Conservation (phyloP, 2,113 vertebrate genomes). For the Gymnarchus niloticus region DNA sequence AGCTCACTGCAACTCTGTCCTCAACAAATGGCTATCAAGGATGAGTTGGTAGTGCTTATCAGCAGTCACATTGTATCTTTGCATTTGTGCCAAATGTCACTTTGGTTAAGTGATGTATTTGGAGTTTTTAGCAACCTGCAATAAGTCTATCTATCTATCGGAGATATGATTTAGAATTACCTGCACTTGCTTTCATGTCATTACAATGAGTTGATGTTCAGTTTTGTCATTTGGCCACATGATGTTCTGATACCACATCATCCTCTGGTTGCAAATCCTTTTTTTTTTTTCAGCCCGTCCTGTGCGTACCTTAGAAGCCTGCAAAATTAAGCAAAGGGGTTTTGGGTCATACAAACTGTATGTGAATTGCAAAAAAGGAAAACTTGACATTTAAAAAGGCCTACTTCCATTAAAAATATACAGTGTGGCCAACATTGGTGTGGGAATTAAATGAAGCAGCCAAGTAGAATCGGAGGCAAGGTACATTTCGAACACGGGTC, state of each 20-base stretch:
- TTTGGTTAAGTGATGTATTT: neutral
- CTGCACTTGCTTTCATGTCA: neutral
- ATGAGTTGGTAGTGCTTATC: too few species aligned
- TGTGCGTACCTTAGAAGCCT: neutral
- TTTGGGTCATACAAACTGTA: neutral
- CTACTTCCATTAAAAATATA: neutral
- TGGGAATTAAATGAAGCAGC: neutral
- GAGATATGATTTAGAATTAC: neutral
- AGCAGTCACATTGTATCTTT: too few species aligned
- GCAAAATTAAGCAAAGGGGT: neutral
- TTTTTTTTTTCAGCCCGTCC: neutral
- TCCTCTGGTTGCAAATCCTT: neutral
- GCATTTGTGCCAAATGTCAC: neutral
- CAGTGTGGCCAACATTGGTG: neutral
- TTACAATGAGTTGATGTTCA: neutral
- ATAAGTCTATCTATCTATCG: neutral
- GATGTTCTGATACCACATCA: neutral
- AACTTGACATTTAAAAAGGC: conserved; percentile 5
- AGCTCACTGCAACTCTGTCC: too few species aligned
- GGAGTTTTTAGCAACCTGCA: neutral
- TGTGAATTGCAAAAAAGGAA: neutral
- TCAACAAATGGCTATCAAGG: too few species aligned
- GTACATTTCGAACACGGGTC: neutral
- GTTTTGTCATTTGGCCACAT: neutral
- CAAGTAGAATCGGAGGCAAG: neutral